These are phyloP conservation scores for Chloroclysta siterata DNA, from an alignment of 2,888 invertebrate genomes.

Conservation along the genomic window DNA sequence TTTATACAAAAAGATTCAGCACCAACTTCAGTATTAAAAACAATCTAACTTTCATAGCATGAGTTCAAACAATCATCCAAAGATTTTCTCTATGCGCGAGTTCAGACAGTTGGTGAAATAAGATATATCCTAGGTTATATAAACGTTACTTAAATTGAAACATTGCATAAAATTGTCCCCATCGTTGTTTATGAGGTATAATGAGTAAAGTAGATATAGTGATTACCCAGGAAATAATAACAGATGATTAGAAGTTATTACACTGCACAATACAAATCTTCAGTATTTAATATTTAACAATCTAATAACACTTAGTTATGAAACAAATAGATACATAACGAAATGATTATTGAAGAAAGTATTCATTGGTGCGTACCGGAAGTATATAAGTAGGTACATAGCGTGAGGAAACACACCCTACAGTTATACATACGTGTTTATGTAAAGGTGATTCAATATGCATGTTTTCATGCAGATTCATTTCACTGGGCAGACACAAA, in stretches of 20 bases:
- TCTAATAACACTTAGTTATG: slow-evolving; percentile 21
- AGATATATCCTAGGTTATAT: too few species aligned
- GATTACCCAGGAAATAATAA: neutral
- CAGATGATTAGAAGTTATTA: neutral
- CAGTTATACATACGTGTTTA: slow-evolving; percentile 21
- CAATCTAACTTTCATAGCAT: too few species aligned
- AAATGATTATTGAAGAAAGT: slow-evolving; percentile 25
- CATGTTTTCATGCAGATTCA: slow-evolving; percentile 22
- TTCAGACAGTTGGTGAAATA: too few species aligned
- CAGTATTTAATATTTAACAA: neutral
- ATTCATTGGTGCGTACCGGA: slow-evolving; percentile 39
- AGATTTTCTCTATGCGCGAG: too few species aligned
- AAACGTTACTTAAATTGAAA: too few species aligned
- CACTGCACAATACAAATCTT: neutral
- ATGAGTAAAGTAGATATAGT: neutral
- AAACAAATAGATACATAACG: slow-evolving; percentile 30
- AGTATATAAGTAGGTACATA: slow-evolving; percentile 20
- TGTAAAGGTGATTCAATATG: slow-evolving; percentile 44
- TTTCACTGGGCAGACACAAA: neutral
- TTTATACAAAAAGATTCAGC: too few species aligned
- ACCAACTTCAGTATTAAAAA: too few species aligned
- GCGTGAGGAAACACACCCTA: slow-evolving; percentile 40
- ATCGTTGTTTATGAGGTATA: too few species aligned
- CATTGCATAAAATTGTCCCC: too few species aligned
- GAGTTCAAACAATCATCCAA: too few species aligned